Conservation (phyloP, 2,888 invertebrate species). For the Apamea sordens region DNA sequence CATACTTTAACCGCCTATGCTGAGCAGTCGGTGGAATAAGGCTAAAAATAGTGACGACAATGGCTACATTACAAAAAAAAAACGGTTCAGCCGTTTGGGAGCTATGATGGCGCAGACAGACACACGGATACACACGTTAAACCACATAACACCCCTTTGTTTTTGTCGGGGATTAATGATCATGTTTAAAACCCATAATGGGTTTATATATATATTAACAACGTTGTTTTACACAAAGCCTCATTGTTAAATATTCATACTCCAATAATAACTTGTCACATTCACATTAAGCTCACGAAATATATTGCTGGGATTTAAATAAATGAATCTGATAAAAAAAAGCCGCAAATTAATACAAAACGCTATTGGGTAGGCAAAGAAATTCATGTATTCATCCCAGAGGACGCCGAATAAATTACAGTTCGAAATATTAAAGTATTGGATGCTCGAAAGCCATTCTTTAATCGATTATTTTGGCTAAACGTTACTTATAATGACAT, state of each 20-base stretch:
- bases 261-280: slow-evolving; percentile 44
- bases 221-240: background rate
- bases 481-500: slow-evolving; percentile 6
- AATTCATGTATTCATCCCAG: slow-evolving; percentile 49
- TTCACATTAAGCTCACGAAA: slow-evolving; percentile 29
- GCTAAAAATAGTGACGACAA: background rate
- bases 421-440: slow-evolving; percentile 45
- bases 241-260: slow-evolving; percentile 35
- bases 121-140: too few relatives aligned
- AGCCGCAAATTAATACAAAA: slow-evolving; percentile 44
- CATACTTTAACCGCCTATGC: background rate
- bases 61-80: background rate
- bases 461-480: slow-evolving; percentile 32
- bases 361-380: slow-evolving; percentile 38
- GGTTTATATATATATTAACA: too few relatives aligned
- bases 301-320: slow-evolving; percentile 45
- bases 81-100: too few relatives aligned
- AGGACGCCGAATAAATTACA: slow-evolving; percentile 50
- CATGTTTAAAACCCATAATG: background rate
- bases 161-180: too few relatives aligned
- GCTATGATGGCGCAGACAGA: too few relatives aligned
- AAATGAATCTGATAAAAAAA: slow-evolving; percentile 43
- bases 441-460: slow-evolving; percentile 9
- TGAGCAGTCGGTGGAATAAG: background rate
- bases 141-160: too few relatives aligned